Conservation (phyloP, 1,140 invertebrate genomes). For the Lasaia peninsularis region DNA sequence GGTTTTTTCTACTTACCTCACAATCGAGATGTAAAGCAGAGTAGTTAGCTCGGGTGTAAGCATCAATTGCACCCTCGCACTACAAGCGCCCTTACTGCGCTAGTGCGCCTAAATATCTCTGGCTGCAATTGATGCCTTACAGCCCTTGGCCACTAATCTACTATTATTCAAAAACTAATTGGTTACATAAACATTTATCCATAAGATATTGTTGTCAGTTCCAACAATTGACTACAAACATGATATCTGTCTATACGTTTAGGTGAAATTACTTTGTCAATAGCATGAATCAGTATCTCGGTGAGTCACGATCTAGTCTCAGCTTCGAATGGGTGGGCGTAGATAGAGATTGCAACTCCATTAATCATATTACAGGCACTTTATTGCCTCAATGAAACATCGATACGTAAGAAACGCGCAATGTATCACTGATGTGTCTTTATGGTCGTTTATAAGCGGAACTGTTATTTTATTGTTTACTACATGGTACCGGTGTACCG, state of each 20-base stretch:
- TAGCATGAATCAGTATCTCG: conserved; percentile 31
- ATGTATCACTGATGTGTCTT: conserved; percentile 14
- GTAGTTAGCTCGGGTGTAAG: no score
- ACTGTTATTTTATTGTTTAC: conserved; percentile 2
- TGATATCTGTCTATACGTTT: conserved; percentile 22
- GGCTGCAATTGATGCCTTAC: no score
- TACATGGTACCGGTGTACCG: not conserved
- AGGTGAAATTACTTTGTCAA: conserved; percentile 16
- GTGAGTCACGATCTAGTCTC: conserved; percentile 42
- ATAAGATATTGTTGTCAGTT: not conserved
- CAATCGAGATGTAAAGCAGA: no score
- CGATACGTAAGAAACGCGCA: conserved; percentile 31
- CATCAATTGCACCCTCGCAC: no score
- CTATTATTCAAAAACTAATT: not conserved
- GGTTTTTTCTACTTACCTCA: no score
- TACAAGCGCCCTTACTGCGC: no score
- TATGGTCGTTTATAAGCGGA: conserved; percentile 12
- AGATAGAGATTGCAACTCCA: conserved; percentile 42
- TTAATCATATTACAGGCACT: conserved; percentile 63
- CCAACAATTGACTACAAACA: conserved; percentile 23
- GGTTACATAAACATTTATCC: no score
- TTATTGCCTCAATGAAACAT: conserved; percentile 58
- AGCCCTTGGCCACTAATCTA: no score
- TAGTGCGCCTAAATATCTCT: no score
- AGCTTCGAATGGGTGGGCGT: conserved; percentile 44